Evolutionary conservation across 2,888 invertebrate genomes (phyloP), one percentile per base, ranked within the genome.

Genomic region (Merodon equestris): DNA sequence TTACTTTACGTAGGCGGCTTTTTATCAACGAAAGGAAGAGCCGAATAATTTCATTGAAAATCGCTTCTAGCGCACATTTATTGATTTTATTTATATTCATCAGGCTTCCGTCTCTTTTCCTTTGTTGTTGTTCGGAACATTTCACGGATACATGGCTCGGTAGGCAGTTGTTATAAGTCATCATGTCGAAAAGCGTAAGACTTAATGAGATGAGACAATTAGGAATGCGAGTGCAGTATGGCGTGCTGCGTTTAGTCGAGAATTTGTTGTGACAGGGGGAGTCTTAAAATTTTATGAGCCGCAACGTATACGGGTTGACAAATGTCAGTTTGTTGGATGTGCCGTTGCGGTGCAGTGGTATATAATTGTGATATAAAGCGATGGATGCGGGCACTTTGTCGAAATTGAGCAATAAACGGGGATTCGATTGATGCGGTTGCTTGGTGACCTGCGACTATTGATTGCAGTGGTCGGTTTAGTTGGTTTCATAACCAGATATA

Each of bases 141-240:
- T 13, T 36, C 38, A 74, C 27, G 51, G 34, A 40, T 45, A 38
- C 53, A 58, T 42, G 60, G 54, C 50, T 67, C 54, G 63, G 47
- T 70, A 63, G 13, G 58, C 27, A 48, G 17, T 68, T 60, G 61
- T 42, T 44, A 67, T 7, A 7, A 27, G 27, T 27, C 7, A 67
- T 47, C 63, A 73, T 77, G 63, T 79, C 68, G 58, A 58, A 42
- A 63, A 72, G 47, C 60, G 48, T 76, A 67, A 76, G 50, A 58
- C 47, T 58, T 79, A 68, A 68, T 58, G 61, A 63, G 67, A 63
- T 68, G 73, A 58, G 68, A 73, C 61, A 73, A 72, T 68, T 57
- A 67, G 48, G 27, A 42, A 27, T 17, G 42, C 19, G 44, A 14
- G 15, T 2, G 34, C 10, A 18, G 42, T 38, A 34, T 27, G 27